Conservation (phyloP, 2,888 invertebrate genomes). For the Trissolcus japonicus region DNA sequence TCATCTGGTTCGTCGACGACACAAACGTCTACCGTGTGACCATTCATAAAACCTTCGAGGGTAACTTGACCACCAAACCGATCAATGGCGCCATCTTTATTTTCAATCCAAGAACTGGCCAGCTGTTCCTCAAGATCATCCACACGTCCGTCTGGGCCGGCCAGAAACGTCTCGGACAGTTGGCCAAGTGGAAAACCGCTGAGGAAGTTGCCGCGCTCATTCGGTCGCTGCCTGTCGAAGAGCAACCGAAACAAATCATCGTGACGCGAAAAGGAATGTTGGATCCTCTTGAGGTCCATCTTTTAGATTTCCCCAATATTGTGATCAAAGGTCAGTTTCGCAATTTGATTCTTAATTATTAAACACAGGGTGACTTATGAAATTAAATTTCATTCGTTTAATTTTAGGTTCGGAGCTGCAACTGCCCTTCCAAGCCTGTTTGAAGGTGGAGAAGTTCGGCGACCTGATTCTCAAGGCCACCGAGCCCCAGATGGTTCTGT, state of each 20-base stretch:
- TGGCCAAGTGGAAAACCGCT: conserved; percentile 99
- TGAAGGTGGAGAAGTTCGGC: conserved; percentile 99
- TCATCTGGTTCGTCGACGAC: conserved; percentile 99
- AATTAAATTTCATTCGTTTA: no score
- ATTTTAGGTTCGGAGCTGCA: conserved; percentile 91
- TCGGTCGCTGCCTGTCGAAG: conserved; percentile 98
- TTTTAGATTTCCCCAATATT: conserved; percentile 99
- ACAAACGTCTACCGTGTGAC: conserved; percentile 99
- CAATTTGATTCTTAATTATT: not conserved
- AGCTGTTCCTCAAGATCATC: conserved; percentile 99
- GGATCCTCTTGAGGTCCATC: conserved; percentile 99
- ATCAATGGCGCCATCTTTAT: conserved; percentile 99
- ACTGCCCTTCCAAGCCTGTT: conserved; percentile 98
- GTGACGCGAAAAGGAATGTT: conserved; percentile 99
- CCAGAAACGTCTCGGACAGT: conserved; percentile 98
- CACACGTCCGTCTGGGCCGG: conserved; percentile 99
- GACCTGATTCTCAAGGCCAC: conserved; percentile 99
- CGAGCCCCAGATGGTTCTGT: conserved; percentile 99
- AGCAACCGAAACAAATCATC: conserved; percentile 99
- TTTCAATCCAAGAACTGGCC: conserved; percentile 99
- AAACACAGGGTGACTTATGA: no score
- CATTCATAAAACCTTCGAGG: conserved; percentile 99
- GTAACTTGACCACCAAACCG: conserved; percentile 98
- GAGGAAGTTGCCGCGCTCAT: conserved; percentile 99
- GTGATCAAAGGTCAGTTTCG: conserved; percentile 89